Base-by-base conservation (phyloP, 2,113 vertebrate species). In the Gavia stellata region DNA sequence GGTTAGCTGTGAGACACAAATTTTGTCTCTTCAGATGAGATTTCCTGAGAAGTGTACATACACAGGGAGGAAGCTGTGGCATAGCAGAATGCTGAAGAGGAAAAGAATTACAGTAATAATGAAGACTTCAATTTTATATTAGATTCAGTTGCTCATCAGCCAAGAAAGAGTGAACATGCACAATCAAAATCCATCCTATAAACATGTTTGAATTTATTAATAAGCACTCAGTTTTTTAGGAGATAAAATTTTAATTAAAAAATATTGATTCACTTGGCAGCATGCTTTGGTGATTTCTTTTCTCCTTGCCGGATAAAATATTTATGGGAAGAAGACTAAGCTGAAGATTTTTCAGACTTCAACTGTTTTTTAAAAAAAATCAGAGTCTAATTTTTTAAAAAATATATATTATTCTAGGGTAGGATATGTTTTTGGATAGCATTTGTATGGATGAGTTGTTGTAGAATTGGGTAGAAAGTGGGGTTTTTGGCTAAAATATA, bases 211-310 rank as follows among this genome's bases (percentile, higher is more conserved):
- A 81, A 90, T 90, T 94, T 59, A 72, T 90, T 95, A 94, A 79
- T 90, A 94, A 92, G 40, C 42, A 44, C 55, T 94, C 56, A 55
- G 7, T 14, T 83, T 96, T 94, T 88, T 78, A 92, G 87, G 77
- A 79, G 84, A 90, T 90, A 94, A 95, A 83, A 81, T 82, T 88
- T 90, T 75, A 95, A 93, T 97, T 96, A 86, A 94, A 94, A 94
- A 91, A 78, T 85, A 95, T 95, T 45, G 79, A 93, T 96, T 94
- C 65, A 71, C 58, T 75, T 92, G 81, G 34, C 78, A 85, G 58
- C 13, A 12, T 67, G 56, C 66, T 90, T 66, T 72, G 62, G 33
- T 82, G 72, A 52, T 88, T 79, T 94, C 26, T 83, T 72, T 81
- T n/a, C 12, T 92, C 19, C 24, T 58, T 84, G 58, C 34, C n/a